A percentile compares a stretch with the other conserved stretches of the same genome.
phyloP scores from a whole-genome alignment of 2,113 vertebrate species.

The Oostethus manadensis region DNA sequence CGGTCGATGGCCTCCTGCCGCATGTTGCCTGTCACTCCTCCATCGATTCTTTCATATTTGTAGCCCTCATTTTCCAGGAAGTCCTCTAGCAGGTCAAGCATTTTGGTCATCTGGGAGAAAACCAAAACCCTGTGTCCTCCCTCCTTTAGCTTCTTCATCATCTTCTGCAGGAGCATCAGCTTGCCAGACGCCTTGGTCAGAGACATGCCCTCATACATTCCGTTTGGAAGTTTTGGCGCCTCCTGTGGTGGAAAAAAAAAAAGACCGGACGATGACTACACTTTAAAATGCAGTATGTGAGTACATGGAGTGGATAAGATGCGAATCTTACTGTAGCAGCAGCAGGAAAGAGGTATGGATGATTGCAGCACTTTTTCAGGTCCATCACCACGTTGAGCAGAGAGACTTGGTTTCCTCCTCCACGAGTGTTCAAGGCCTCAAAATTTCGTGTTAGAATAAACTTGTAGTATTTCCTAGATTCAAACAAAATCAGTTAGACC shows the following conservation, averaged over 20 bases:
- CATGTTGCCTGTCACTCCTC: constrained; percentile 93
- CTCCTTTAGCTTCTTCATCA: constrained; percentile 92
- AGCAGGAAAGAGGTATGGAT: constrained; percentile 95
- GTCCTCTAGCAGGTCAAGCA: constrained; percentile 94
- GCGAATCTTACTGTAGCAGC: constrained; percentile 81
- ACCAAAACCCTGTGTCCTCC: constrained; percentile 94
- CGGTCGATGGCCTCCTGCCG: constrained; percentile 97
- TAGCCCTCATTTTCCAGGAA: constrained; percentile 96
- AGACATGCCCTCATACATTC: constrained; percentile 93
- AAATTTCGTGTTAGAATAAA: constrained; percentile 97
- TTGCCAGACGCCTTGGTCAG: constrained; percentile 93
- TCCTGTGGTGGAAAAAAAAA: constrained; percentile 71
- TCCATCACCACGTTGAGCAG: constrained; percentile 97
- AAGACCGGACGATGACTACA: background rate
- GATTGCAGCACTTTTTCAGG: constrained; percentile 98
- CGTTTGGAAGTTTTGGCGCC: constrained; percentile 96
- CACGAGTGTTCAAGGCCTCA: constrained; percentile 91
- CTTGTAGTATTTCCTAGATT: constrained; percentile 91
- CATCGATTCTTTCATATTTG: constrained; percentile 95
- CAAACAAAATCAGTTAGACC: background rate
- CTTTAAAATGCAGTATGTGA: background rate
- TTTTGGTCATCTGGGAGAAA: constrained; percentile 99
- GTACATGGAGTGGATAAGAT: background rate
- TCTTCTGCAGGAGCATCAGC: constrained; percentile 87
- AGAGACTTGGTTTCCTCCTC: constrained; percentile 94